A percentile compares a stretch with the other conserved stretches of the same genome.
Conservation (phyloP, 2,113 vertebrate species). For the Loxodonta africana region DNA sequence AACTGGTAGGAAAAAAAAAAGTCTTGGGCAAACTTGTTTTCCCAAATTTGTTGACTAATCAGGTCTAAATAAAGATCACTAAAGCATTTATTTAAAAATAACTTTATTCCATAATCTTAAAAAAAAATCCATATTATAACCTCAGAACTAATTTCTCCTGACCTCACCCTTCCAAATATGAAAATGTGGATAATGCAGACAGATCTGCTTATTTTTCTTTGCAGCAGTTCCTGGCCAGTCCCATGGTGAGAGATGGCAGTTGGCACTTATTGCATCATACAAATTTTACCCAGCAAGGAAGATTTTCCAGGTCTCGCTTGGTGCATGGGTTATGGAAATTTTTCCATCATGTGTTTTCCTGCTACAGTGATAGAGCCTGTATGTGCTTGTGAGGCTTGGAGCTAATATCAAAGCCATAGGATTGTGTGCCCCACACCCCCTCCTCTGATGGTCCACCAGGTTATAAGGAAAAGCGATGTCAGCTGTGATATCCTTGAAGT, state of each 20-base stretch:
- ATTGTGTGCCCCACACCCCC: neutral
- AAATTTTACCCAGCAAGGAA: neutral
- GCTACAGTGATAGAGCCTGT: neutral
- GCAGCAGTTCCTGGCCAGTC: slow-evolving; percentile 50
- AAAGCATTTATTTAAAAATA: slow-evolving; percentile 79
- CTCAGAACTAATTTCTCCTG: slow-evolving; percentile 62
- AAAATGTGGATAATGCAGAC: slow-evolving; percentile 56
- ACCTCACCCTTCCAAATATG: neutral
- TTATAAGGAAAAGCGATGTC: neutral
- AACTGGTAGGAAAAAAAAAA: neutral
- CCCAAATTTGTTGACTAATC: neutral
- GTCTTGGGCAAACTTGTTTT: neutral
- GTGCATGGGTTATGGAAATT: slow-evolving; percentile 16
- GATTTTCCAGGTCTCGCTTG: neutral
- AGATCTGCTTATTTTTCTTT: slow-evolving; percentile 32
- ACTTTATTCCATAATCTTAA: slow-evolving; percentile 78
- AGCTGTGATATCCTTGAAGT: neutral
- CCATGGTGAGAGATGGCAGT: neutral
- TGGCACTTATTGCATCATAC: slow-evolving; percentile 68
- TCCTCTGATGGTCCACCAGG: neutral
- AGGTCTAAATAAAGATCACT: slow-evolving; percentile 58
- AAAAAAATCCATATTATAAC: slow-evolving; percentile 66
- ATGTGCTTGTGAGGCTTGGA: slow-evolving; percentile 40
- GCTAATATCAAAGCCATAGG: slow-evolving; percentile 17
- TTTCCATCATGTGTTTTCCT: neutral